These are phyloP conservation scores for Dicyrtoma fusca DNA, from an alignment of 2,888 invertebrate genomes.

Conservation along the genomic window DNA sequence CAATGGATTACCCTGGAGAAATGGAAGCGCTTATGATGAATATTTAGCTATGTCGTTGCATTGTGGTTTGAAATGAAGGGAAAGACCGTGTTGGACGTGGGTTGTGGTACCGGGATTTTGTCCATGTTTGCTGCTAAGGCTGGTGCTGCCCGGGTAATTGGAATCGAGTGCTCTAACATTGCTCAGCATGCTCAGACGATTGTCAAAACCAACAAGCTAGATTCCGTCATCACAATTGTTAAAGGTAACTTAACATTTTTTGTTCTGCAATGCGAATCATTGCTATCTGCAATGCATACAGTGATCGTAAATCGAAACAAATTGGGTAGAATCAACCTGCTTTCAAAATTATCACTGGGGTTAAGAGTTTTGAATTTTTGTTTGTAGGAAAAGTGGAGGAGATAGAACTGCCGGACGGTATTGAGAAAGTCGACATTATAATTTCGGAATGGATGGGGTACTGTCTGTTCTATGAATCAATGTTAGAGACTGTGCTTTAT, in stretches of 20 bases:
- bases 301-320: no score
- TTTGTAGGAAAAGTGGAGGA: slow-evolving; percentile 76
- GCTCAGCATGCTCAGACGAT: slow-evolving; percentile 97
- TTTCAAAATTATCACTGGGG: no score
- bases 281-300: no score
- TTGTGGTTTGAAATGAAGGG: slow-evolving; percentile 60
- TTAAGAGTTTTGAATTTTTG: no score
- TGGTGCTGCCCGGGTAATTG: slow-evolving; percentile 92
- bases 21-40: no score
- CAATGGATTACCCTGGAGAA: not conserved
- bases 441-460: slow-evolving; percentile 83
- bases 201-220: slow-evolving; percentile 80
- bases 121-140: slow-evolving; percentile 99
- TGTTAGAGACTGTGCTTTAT: slow-evolving; percentile 98
- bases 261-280: no score
- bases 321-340: no score
- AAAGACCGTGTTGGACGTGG: slow-evolving; percentile 91
- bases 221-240: slow-evolving; percentile 78
- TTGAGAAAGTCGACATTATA: slow-evolving; percentile 91
- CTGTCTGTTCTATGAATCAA: slow-evolving; percentile 97
- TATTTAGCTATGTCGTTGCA: not conserved
- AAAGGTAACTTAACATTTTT: no score
- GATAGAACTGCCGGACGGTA: slow-evolving; percentile 85
- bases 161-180: slow-evolving; percentile 98
- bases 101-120: slow-evolving; percentile 97